Evolutionary conservation across 1,140 invertebrate species (phyloP).

Genomic region (Diachasmimorpha longicaudata): DNA sequence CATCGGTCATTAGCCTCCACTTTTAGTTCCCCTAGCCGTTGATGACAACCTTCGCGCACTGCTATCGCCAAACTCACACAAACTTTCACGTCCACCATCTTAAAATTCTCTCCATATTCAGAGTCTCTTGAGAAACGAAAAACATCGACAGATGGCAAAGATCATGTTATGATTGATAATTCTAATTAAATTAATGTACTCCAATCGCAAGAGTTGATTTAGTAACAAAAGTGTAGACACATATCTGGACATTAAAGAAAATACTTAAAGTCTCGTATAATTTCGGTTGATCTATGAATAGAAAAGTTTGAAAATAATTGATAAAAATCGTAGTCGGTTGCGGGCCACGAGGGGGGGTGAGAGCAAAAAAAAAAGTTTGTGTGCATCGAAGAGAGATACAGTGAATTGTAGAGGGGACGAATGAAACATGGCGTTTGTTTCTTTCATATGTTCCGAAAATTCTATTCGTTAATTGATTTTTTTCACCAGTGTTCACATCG

Average conservation of each 20-base stretch:
- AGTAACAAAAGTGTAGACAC: background rate
- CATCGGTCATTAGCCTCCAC: too few species aligned
- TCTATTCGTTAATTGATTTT: conserved; percentile 28
- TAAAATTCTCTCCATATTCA: background rate
- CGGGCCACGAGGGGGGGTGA: background rate
- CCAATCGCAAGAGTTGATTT: background rate
- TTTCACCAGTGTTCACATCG: background rate
- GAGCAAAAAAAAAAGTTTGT: conserved; percentile 18
- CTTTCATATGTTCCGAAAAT: conserved; percentile 43
- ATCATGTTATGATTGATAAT: conserved; percentile 53
- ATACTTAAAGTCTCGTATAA: background rate
- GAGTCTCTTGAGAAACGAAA: conserved; percentile 36
- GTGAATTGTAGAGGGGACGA: conserved; percentile 36
- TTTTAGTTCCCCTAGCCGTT: too few species aligned
- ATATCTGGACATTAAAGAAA: background rate
- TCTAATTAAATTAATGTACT: conserved; percentile 37
- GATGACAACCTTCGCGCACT: background rate
- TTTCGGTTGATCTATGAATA: background rate
- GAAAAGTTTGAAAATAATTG: background rate
- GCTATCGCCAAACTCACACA: background rate
- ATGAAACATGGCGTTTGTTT: conserved; percentile 60
- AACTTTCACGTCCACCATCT: background rate
- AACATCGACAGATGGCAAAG: conserved; percentile 57
- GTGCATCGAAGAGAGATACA: conserved; percentile 8
- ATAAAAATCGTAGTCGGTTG: background rate